These are phyloP conservation scores for Cenopis cana DNA, from an alignment of 2,888 invertebrate genomes.

Conservation along the genomic window DNA sequence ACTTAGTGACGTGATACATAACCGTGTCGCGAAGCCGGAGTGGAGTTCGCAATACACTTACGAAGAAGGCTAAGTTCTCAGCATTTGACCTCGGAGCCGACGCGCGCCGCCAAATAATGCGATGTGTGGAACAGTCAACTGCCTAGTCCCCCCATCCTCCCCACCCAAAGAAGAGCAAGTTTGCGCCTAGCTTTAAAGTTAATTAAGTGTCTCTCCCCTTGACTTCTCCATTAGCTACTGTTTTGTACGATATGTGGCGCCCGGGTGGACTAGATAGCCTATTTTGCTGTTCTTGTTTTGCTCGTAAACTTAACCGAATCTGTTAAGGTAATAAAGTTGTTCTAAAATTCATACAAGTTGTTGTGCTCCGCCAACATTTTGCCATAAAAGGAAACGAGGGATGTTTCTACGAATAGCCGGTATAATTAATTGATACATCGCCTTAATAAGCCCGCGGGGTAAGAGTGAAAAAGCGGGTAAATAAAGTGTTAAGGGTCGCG, in stretches of 20 bases:
- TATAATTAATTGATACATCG: slow-evolving; percentile 42
- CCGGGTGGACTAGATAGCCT: slow-evolving; percentile 61
- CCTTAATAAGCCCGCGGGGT: slow-evolving; percentile 35
- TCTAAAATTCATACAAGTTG: neutral
- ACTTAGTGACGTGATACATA: slow-evolving; percentile 54
- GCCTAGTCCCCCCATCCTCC: slow-evolving; percentile 50
- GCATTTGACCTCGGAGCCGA: slow-evolving; percentile 65
- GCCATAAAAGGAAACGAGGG: slow-evolving; percentile 22
- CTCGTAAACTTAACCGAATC: slow-evolving; percentile 35
- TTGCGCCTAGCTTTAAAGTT: slow-evolving; percentile 74
- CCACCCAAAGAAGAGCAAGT: slow-evolving; percentile 57
- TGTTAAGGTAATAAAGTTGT: neutral
- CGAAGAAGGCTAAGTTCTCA: slow-evolving; percentile 60
- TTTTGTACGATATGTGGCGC: slow-evolving; percentile 63
- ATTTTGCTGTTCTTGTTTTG: slow-evolving; percentile 51
- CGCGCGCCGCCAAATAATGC: slow-evolving; percentile 62
- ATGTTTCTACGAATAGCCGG: slow-evolving; percentile 27
- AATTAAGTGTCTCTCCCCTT: slow-evolving; percentile 67
- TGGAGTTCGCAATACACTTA: slow-evolving; percentile 70
- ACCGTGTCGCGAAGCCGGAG: slow-evolving; percentile 55
- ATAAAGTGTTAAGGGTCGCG: slow-evolving; percentile 57
- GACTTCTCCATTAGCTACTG: slow-evolving; percentile 56
- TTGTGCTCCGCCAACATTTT: slow-evolving; percentile 8
- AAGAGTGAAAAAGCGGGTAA: slow-evolving; percentile 51
- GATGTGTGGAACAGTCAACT: slow-evolving; percentile 57